Conservation (phyloP, 2,888 invertebrate species). For the Psococerastis gibbosa region DNA sequence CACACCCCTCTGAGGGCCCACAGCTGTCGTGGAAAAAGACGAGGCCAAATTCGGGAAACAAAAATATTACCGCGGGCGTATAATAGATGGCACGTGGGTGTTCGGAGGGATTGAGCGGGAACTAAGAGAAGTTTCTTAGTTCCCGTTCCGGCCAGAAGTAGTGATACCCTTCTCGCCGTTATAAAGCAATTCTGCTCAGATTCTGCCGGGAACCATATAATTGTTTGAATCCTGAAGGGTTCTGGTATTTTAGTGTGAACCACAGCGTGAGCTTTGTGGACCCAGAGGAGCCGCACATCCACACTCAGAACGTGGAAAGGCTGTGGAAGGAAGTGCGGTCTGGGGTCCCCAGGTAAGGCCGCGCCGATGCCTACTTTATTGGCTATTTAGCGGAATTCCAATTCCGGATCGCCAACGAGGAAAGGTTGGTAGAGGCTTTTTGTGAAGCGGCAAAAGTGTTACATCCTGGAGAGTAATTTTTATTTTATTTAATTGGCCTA, state of each 20-base stretch:
- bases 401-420: too few relatives aligned
- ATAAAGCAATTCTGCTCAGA: neutral
- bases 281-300: neutral
- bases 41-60: conserved; percentile 15
- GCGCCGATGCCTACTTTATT: neutral
- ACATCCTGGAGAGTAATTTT: too few relatives aligned
- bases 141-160: neutral
- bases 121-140: neutral
- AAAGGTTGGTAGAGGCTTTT: too few relatives aligned
- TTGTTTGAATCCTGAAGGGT: neutral
- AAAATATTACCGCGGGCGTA: conserved; percentile 14
- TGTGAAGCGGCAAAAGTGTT: too few relatives aligned
- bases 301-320: conserved; percentile 1
- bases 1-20: conserved; percentile 15
- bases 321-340: neutral
- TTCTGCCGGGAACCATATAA: neutral
- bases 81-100: conserved; percentile 14
- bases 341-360: neutral
- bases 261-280: neutral
- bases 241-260: neutral
- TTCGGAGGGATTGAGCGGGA: neutral
- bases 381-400: neutral
- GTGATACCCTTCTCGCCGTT: neutral
- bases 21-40: conserved; percentile 15
- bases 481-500: too few relatives aligned